Evolutionary conservation across 2,888 invertebrate species (phyloP).

Genomic region (Halictus ligatus): DNA sequence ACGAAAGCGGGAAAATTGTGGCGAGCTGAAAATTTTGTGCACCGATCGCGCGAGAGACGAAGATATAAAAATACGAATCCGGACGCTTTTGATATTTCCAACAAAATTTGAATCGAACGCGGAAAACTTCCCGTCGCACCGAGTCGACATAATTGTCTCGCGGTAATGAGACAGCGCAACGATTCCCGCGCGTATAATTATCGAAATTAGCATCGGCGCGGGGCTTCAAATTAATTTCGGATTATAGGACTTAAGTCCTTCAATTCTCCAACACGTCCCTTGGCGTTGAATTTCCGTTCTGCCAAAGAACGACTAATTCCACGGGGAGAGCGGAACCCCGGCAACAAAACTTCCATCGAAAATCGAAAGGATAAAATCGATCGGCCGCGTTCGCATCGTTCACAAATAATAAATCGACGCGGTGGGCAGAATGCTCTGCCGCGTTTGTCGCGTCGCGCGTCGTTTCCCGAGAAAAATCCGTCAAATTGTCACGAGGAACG

Average conservation of each 20-base stretch:
- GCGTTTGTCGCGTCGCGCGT: not conserved
- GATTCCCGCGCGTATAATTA: not conserved
- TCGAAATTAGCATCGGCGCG: not conserved
- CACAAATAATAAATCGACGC: not conserved
- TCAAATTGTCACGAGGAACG: not conserved
- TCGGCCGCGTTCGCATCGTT: too few relatives aligned
- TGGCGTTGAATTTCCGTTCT: not conserved
- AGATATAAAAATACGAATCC: not conserved
- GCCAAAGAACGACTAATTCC: not conserved
- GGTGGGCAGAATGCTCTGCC: not conserved
- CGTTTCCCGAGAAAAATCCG: not conserved
- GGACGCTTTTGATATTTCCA: not conserved
- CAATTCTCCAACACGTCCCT: not conserved
- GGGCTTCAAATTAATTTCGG: conserved; percentile 7
- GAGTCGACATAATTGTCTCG: not conserved
- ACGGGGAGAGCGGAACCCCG: not conserved
- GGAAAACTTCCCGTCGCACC: not conserved
- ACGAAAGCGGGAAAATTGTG: not conserved
- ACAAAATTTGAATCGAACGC: not conserved
- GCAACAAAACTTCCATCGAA: not conserved
- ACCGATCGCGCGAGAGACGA: too few relatives aligned
- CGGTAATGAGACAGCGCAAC: not conserved
- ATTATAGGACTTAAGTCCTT: conserved; percentile 3
- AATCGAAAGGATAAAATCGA: not conserved
- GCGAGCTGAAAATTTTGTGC: not conserved